Conservation (phyloP, 1,140 invertebrate species). For the Streblospio benedicti region DNA sequence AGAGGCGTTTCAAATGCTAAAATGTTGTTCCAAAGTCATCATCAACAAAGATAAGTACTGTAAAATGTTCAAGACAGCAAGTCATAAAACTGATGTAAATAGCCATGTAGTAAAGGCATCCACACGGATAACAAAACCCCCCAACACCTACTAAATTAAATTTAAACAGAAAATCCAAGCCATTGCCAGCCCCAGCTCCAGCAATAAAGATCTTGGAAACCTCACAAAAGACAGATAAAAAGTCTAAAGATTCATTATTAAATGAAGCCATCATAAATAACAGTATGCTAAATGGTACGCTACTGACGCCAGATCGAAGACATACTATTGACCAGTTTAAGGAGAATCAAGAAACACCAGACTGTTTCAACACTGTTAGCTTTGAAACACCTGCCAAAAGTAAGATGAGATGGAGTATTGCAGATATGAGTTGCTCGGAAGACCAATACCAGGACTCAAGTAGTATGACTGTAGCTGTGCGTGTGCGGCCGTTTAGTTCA, state of each 20-base stretch:
- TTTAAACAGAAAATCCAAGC: neutral
- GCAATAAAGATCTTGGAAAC: neutral
- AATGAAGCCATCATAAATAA: no score
- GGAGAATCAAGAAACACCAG: constrained; percentile 26
- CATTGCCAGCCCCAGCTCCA: neutral
- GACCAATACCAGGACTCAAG: constrained; percentile 30
- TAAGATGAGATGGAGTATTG: constrained; percentile 12
- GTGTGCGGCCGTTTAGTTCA: constrained; percentile 55
- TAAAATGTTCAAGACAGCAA: no score
- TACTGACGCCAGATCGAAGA: neutral
- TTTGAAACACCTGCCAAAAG: constrained; percentile 25
- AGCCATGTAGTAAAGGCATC: no score
- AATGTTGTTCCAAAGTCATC: no score
- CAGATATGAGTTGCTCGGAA: constrained; percentile 8
- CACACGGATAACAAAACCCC: no score
- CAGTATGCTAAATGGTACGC: no score
- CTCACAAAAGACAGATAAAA: neutral
- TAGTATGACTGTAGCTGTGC: constrained; percentile 55
- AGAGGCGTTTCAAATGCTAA: neutral
- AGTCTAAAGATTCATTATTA: no score
- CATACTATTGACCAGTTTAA: neutral
- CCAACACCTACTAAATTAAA: neutral
- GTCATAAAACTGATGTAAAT: no score
- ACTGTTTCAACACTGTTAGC: constrained; percentile 36
- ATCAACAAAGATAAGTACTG: no score